These are phyloP conservation scores for Andrena camellia DNA, from an alignment of 2,888 invertebrate genomes.

Conservation along the genomic window DNA sequence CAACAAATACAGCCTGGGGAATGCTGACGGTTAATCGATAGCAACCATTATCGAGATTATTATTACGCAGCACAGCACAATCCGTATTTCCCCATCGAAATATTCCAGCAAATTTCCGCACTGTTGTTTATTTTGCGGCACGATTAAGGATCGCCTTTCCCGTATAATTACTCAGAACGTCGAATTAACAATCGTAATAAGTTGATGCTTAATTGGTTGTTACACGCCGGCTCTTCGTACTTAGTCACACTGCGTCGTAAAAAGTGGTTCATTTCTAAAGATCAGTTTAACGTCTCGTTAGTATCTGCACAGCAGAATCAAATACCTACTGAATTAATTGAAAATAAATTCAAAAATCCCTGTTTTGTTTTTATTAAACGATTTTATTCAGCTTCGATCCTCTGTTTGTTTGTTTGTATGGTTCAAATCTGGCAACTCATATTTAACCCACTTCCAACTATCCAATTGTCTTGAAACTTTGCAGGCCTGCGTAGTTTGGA, in stretches of 20 bases:
- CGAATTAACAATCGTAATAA: background rate
- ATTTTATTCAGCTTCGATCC: no score
- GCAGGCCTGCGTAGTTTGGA: no score
- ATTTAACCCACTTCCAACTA: no score
- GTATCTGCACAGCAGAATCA: background rate
- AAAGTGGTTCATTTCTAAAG: background rate
- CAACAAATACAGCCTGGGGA: constrained; percentile 32
- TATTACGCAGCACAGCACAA: constrained; percentile 20
- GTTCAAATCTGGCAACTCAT: no score
- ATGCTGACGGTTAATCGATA: constrained; percentile 44
- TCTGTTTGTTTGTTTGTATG: no score
- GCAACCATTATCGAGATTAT: constrained; percentile 36
- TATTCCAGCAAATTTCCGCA: background rate
- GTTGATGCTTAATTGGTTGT: background rate
- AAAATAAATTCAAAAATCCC: no score
- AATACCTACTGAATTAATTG: background rate
- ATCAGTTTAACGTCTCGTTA: background rate
- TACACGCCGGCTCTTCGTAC: background rate
- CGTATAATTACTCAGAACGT: background rate
- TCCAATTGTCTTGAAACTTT: no score
- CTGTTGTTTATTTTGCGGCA: background rate
- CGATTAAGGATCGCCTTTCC: background rate
- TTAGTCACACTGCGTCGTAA: background rate
- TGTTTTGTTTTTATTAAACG: no score
- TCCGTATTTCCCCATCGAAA: background rate